phyloP scores from a whole-genome alignment of 1,140 invertebrate species.

The Drosophila ambigua region DNA sequence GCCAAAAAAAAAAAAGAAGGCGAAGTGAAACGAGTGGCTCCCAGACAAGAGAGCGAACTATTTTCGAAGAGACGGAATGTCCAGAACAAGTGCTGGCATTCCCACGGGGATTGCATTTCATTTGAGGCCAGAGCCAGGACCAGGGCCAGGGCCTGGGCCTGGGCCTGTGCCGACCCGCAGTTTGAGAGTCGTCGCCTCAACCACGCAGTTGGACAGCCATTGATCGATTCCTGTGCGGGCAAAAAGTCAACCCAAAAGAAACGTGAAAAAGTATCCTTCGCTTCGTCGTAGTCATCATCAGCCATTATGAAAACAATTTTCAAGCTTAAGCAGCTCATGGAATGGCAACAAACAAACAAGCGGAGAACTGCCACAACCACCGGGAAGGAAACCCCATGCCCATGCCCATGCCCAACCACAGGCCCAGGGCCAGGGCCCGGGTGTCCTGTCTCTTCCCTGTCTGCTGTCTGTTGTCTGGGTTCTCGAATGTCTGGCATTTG shows the following conservation, averaged over 20 bases:
- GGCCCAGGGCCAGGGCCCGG: slow-evolving; percentile 16
- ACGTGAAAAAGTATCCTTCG: slow-evolving; percentile 41
- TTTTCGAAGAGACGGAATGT: slow-evolving; percentile 26
- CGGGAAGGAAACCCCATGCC: slow-evolving; percentile 38
- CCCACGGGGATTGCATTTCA: slow-evolving; percentile 78
- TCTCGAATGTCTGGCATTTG: slow-evolving; percentile 63
- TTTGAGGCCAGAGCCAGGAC: background rate
- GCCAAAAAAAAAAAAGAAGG: slow-evolving; percentile 18
- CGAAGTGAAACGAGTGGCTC: too few species aligned
- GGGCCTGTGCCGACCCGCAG: slow-evolving; percentile 13
- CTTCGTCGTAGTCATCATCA: background rate
- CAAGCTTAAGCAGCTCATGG: slow-evolving; percentile 82
- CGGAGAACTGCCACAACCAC: slow-evolving; percentile 25
- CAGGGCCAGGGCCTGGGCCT: too few species aligned
- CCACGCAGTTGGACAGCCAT: background rate
- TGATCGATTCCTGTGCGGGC: slow-evolving; percentile 56
- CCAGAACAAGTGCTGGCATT: slow-evolving; percentile 65
- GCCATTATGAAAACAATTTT: slow-evolving; percentile 81
- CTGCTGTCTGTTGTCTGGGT: slow-evolving; percentile 20
- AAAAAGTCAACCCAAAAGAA: slow-evolving; percentile 64
- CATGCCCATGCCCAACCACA: slow-evolving; percentile 4
- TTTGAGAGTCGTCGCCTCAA: slow-evolving; percentile 12
- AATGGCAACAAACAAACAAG: slow-evolving; percentile 25
- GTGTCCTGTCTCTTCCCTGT: slow-evolving; percentile 12
- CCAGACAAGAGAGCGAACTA: slow-evolving; percentile 31